Evolutionary conservation across 2,113 vertebrate species (phyloP).

Genomic region (Gadus chalcogrammus): DNA sequence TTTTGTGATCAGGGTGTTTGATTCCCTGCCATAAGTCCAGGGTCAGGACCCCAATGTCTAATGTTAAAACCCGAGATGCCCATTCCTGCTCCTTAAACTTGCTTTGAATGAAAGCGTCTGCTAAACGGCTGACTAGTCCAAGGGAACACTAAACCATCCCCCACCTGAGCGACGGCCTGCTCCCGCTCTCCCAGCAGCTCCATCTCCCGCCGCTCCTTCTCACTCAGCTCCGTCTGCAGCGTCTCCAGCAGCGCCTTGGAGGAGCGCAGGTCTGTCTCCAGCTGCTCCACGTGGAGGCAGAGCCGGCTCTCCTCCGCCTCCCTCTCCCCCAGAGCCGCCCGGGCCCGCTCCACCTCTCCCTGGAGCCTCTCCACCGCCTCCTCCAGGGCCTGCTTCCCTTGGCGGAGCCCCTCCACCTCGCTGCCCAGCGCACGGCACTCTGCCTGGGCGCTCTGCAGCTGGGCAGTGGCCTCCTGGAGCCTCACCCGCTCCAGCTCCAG

Average conservation of each 20-base stretch:
- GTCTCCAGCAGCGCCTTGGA: conserved; percentile 79
- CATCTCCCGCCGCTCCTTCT: conserved; percentile 85
- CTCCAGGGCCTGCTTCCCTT: conserved; percentile 71
- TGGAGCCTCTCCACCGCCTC: conserved; percentile 74
- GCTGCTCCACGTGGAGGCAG: conserved; percentile 81
- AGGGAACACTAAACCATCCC: not conserved
- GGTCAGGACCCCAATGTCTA: too few relatives aligned
- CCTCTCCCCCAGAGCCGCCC: conserved; percentile 67
- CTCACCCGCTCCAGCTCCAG: conserved; percentile 72
- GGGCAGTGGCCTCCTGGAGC: conserved; percentile 65
- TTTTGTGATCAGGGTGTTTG: too few relatives aligned
- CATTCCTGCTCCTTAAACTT: too few relatives aligned
- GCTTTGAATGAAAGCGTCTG: too few relatives aligned
- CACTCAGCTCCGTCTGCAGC: conserved; percentile 78
- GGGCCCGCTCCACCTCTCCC: conserved; percentile 64
- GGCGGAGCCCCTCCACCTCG: conserved; percentile 70
- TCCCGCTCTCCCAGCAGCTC: conserved; percentile 84
- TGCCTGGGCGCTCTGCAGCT: conserved; percentile 58
- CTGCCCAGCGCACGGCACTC: conserved; percentile 61
- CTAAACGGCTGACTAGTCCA: too few relatives aligned
- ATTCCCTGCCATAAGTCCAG: too few relatives aligned
- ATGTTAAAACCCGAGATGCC: too few relatives aligned
- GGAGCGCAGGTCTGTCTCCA: conserved; percentile 82
- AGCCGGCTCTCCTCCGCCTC: conserved; percentile 78
- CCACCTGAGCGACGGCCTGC: conserved; percentile 79